phyloP scores from a whole-genome alignment of 1,140 invertebrate species.

The Zaprionus kolodkinae region DNA sequence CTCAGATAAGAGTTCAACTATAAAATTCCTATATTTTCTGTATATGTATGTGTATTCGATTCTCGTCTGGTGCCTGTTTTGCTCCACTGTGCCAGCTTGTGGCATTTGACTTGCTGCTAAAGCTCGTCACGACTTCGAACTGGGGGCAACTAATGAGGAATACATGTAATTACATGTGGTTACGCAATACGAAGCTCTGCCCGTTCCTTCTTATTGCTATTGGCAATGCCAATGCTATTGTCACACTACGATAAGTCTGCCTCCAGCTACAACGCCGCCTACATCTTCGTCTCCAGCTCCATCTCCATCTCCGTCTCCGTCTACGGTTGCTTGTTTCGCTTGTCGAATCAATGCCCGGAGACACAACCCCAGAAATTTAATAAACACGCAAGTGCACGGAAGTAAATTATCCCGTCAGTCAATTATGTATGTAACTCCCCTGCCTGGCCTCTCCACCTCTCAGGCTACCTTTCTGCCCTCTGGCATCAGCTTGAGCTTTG shows the following conservation, averaged over 20 bases:
- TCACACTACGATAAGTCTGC: constrained; percentile 13
- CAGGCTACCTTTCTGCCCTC: constrained; percentile 9
- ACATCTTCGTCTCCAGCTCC: too few species aligned
- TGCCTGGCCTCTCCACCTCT: constrained; percentile 5
- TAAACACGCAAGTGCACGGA: constrained; percentile 82
- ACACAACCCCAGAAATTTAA: constrained; percentile 80
- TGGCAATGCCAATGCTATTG: constrained; percentile 33
- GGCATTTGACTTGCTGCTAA: constrained; percentile 13
- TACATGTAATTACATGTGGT: constrained; percentile 78
- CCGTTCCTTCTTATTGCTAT: constrained; percentile 15
- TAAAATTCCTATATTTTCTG: too few species aligned
- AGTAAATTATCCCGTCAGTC: constrained; percentile 80
- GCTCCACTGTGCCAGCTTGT: constrained; percentile 44
- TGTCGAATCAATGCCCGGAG: constrained; percentile 69
- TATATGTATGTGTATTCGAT: too few species aligned
- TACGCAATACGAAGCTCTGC: constrained; percentile 57
- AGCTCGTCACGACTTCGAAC: constrained; percentile 63
- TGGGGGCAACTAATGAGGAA: constrained; percentile 70
- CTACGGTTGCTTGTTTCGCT: background rate
- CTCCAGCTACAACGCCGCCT: background rate
- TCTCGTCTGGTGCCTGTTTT: background rate
- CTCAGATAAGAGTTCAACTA: too few species aligned
- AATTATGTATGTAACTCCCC: constrained; percentile 66
- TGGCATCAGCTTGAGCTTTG: constrained; percentile 14
- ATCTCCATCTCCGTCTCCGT: background rate